phyloP scores from a whole-genome alignment of 2,797 vertebrate genomes.

The Acipenser oxyrinchus region DNA sequence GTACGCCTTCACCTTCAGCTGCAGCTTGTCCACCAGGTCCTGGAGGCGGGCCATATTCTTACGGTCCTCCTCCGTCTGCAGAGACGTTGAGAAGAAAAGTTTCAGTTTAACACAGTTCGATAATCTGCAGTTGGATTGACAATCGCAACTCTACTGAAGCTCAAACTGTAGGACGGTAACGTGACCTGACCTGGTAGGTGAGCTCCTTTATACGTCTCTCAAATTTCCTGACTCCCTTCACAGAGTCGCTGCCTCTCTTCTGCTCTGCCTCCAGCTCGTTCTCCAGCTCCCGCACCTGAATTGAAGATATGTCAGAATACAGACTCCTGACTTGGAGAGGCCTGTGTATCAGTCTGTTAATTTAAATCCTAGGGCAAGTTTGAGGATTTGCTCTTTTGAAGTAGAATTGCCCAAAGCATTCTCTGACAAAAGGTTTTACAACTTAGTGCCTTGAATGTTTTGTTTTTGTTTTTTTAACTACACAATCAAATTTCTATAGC shows the following conservation, averaged over 20 bases:
- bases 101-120: no score
- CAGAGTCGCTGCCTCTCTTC: constrained; percentile 66
- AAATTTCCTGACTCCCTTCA: constrained; percentile 81
- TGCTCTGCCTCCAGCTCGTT: constrained; percentile 74
- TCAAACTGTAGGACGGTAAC: no score
- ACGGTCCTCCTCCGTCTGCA: constrained; percentile 55
- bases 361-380: background rate
- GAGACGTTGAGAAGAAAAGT: background rate
- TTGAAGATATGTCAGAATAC: background rate
- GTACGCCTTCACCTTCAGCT: constrained; percentile 55
- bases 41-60: constrained; percentile 55
- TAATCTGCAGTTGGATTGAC: no score
- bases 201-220: constrained; percentile 82
- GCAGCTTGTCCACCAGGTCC: constrained; percentile 58
- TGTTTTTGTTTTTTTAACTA: no score
- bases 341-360: background rate
- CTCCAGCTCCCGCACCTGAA: constrained; percentile 78
- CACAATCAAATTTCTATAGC: no score
- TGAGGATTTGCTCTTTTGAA: no score
- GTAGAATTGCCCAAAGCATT: no score
- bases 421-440: no score
- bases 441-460: no score
- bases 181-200: constrained; percentile 68
- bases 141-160: no score
- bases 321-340: background rate